phyloP scores from a whole-genome alignment of 1,140 invertebrate genomes.

The Drosophila pruinosa region DNA sequence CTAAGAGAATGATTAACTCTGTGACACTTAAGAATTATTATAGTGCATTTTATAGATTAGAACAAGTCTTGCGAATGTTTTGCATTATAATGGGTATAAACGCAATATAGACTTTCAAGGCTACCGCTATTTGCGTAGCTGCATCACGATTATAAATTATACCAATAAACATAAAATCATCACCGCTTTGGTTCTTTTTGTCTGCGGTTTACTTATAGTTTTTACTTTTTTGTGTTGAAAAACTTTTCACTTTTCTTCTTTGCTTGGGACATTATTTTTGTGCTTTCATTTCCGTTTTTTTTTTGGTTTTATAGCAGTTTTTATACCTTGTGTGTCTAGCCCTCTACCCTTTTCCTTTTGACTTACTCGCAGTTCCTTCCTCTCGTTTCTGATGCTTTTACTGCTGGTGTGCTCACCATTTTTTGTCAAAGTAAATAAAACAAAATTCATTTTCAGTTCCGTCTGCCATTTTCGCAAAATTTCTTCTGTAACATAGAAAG shows the following conservation, averaged over 20 bases:
- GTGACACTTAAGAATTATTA: conserved; percentile 52
- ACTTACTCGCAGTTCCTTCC: neutral
- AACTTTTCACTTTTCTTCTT: conserved; percentile 70
- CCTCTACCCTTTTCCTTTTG: neutral
- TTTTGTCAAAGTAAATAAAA: conserved; percentile 66
- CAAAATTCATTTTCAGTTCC: conserved; percentile 71
- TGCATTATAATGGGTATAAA: conserved; percentile 30
- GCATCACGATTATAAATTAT: conserved; percentile 65
- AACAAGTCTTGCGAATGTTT: conserved; percentile 15
- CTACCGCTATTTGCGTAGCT: neutral
- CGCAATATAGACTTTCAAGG: conserved; percentile 17
- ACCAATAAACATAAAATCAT: conserved; percentile 78
- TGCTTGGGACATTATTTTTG: conserved; percentile 70
- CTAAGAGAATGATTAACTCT: neutral
- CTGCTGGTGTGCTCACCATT: conserved; percentile 22
- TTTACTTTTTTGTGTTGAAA: conserved; percentile 12
- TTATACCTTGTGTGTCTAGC: conserved; percentile 29
- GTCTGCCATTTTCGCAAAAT: conserved; percentile 68
- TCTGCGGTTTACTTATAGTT: conserved; percentile 33
- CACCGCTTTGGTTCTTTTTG: conserved; percentile 25
- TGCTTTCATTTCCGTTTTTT: conserved; percentile 76
- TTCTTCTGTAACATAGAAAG: conserved; percentile 36
- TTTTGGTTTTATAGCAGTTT: conserved; percentile 73
- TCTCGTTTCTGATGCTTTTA: conserved; percentile 23
- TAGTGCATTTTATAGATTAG: too few species aligned